Percentiles rank a stretch among this genome's conserved stretches.
phyloP scores from a whole-genome alignment of 2,797 vertebrate genomes.

The Capromys pilorides region DNA sequence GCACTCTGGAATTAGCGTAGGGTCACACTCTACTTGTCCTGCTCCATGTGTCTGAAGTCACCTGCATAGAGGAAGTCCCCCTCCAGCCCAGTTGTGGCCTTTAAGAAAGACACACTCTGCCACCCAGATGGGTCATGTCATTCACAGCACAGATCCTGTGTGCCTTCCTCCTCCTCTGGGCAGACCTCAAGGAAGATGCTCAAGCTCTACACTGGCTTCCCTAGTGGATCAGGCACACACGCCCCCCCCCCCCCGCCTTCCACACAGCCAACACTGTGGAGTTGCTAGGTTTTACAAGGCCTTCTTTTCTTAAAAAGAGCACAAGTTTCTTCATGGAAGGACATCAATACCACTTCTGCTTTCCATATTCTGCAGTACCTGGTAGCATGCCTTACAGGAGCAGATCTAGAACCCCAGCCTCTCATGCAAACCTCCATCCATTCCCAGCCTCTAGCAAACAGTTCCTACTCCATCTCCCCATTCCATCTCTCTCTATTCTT shows the following conservation, averaged over 20 bases:
- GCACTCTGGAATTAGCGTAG: background rate
- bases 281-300: background rate
- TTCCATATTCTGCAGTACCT: background rate
- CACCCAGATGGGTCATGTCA: background rate
- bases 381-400: background rate
- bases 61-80: background rate
- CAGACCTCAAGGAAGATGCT: background rate
- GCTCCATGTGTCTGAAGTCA: background rate
- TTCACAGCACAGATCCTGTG: background rate
- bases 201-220: background rate
- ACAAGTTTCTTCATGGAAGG: background rate
- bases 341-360: background rate
- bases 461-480: background rate
- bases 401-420: background rate
- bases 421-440: background rate
- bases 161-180: background rate
- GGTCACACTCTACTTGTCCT: background rate
- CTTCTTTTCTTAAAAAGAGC: slow-evolving; percentile 39
- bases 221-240: background rate
- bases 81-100: background rate
- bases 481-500: background rate
- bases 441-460: background rate
- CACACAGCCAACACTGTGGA: background rate
- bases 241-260: background rate
- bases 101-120: background rate